A percentile compares a stretch with the other conserved stretches of the same genome.
Conservation (phyloP, 2,797 vertebrate species). For the Smutsia temminckii region DNA sequence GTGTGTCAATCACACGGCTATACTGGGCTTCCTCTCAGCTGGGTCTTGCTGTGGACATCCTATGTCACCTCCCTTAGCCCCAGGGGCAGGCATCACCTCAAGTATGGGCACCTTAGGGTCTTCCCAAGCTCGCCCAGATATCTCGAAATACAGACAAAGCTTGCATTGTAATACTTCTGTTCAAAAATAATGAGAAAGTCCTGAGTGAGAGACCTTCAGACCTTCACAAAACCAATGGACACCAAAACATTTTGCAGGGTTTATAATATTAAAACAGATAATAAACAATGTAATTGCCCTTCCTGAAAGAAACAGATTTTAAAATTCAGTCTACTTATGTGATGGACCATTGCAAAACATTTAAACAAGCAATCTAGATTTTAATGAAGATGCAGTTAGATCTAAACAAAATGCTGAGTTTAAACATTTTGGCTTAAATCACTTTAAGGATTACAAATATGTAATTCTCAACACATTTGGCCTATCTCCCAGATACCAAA, state of each 20-base stretch:
- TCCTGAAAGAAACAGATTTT: not conserved
- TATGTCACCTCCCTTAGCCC: not conserved
- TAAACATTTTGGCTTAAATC: slow-evolving; percentile 8
- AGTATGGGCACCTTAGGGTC: not conserved
- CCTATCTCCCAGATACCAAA: not conserved
- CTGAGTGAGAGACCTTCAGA: not conserved
- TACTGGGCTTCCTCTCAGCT: not conserved
- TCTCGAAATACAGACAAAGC: not conserved
- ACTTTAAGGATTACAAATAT: not conserved
- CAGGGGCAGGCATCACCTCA: too few relatives aligned
- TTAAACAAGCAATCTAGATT: slow-evolving; percentile 29
- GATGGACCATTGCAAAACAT: slow-evolving; percentile 5
- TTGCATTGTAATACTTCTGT: not conserved
- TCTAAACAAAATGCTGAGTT: not conserved
- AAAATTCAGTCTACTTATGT: not conserved
- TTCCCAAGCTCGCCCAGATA: not conserved
- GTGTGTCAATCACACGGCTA: accelerated
- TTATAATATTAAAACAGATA: not conserved
- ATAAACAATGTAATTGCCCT: not conserved
- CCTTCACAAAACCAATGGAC: not conserved
- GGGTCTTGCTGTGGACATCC: not conserved
- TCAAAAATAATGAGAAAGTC: not conserved
- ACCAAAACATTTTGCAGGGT: not conserved
- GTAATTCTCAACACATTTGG: not conserved
- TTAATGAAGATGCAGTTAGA: slow-evolving; percentile 30